These are phyloP conservation scores for Amyelois transitella DNA, from an alignment of 1,140 invertebrate genomes.

Conservation along the genomic window DNA sequence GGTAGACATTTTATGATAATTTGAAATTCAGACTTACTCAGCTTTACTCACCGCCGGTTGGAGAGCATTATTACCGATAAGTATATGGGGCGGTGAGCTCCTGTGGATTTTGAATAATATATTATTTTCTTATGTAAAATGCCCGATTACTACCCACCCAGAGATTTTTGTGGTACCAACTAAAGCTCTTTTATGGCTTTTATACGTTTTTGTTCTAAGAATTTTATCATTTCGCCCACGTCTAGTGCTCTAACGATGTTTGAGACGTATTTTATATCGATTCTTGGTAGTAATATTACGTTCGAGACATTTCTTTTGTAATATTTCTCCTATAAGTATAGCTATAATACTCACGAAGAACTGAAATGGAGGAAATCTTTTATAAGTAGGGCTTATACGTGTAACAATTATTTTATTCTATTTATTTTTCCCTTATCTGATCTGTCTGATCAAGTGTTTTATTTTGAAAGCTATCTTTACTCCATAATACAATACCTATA, in stretches of 20 bases:
- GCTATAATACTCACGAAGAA: too few species aligned
- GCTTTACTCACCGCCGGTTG: slow-evolving; percentile 15
- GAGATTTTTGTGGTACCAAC: slow-evolving; percentile 57
- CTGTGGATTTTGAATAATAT: slow-evolving; percentile 71
- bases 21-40: slow-evolving; percentile 12
- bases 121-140: slow-evolving; percentile 73
- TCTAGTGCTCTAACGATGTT: background rate
- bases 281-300: background rate
- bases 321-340: too few species aligned
- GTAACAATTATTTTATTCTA: too few species aligned
- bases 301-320: background rate
- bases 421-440: too few species aligned
- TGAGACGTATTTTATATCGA: background rate
- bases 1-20: slow-evolving; percentile 1
- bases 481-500: too few species aligned
- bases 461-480: too few species aligned
- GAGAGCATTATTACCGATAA: slow-evolving; percentile 66
- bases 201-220: slow-evolving; percentile 63
- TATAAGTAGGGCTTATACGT: too few species aligned
- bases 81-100: slow-evolving; percentile 58
- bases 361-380: too few species aligned
- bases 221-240: slow-evolving; percentile 42
- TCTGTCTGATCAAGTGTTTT: too few species aligned
- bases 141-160: slow-evolving; percentile 62
- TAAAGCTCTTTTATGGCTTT: slow-evolving; percentile 64